A percentile compares a stretch with the other conserved stretches of the same genome.
Evolutionary conservation across 2,113 vertebrate genomes (phyloP).

Genomic region (Xenopus laevis): DNA sequence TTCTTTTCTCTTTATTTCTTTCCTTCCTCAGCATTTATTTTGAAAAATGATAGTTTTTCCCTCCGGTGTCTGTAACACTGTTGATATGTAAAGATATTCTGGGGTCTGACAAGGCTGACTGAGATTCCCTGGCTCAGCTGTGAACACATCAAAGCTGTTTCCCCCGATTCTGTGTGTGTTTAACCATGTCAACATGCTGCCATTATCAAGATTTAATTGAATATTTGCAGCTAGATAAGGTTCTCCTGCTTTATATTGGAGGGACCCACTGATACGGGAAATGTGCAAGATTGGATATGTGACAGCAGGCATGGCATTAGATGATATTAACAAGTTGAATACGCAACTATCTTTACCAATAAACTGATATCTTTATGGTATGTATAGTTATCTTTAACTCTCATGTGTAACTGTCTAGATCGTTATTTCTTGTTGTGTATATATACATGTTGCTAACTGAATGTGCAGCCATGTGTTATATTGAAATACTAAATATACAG

Average conservation of each 20-base stretch:
- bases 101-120: constrained; percentile 42
- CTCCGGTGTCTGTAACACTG: constrained; percentile 31
- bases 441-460: too few relatives aligned
- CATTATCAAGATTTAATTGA: constrained; percentile 46
- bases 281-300: not conserved
- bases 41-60: constrained; percentile 39
- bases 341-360: too few relatives aligned
- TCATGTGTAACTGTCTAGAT: too few relatives aligned
- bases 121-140: constrained; percentile 39
- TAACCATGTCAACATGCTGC: constrained; percentile 46
- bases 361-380: too few relatives aligned
- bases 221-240: constrained; percentile 39
- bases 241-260: not conserved
- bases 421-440: too few relatives aligned
- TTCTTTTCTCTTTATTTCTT: constrained; percentile 7
- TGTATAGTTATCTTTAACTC: too few relatives aligned
- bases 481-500: too few relatives aligned
- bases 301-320: constrained; percentile 7
- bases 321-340: not conserved
- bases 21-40: constrained; percentile 16
- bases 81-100: constrained; percentile 44
- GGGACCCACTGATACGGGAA: constrained; percentile 7
- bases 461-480: too few relatives aligned
- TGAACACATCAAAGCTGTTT: constrained; percentile 35
- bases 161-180: constrained; percentile 28